These are phyloP conservation scores for Dendroctonus valens DNA, from an alignment of 1,140 invertebrate genomes.

Conservation along the genomic window DNA sequence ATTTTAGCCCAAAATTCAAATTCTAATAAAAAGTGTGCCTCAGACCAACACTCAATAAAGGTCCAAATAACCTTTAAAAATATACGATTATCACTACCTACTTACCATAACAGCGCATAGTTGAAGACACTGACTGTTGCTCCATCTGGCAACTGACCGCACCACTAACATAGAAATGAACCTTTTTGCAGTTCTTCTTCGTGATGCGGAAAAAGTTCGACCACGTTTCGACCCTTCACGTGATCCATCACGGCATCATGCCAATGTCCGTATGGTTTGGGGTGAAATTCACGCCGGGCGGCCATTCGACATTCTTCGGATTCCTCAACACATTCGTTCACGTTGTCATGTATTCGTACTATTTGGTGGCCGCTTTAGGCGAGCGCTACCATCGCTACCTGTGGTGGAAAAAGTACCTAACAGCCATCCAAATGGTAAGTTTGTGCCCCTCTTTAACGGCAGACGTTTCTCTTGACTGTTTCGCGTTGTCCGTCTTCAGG, in stretches of 20 bases:
- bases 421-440: slow-evolving; percentile 78
- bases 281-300: slow-evolving; percentile 87
- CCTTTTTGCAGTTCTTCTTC: slow-evolving; percentile 78
- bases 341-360: slow-evolving; percentile 88
- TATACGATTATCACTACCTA: no score
- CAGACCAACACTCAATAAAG: no score
- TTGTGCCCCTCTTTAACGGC: background rate
- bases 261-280: slow-evolving; percentile 96
- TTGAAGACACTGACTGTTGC: no score
- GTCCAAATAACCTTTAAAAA: no score
- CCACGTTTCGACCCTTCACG: slow-evolving; percentile 90
- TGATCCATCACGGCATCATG: slow-evolving; percentile 96
- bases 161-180: background rate
- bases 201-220: slow-evolving; percentile 90
- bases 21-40: no score
- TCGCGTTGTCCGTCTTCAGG: slow-evolving; percentile 53
- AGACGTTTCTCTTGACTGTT: no score
- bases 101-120: no score
- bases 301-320: slow-evolving; percentile 81
- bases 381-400: slow-evolving; percentile 78
- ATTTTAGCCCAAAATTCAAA: no score
- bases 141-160: no score
- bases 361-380: slow-evolving; percentile 81
- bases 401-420: slow-evolving; percentile 94
- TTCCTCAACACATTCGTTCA: slow-evolving; percentile 84